Evolutionary conservation across 2,888 invertebrate species (phyloP), one percentile per base, ranked within the genome.

Genomic region (Tortrix viridana): DNA sequence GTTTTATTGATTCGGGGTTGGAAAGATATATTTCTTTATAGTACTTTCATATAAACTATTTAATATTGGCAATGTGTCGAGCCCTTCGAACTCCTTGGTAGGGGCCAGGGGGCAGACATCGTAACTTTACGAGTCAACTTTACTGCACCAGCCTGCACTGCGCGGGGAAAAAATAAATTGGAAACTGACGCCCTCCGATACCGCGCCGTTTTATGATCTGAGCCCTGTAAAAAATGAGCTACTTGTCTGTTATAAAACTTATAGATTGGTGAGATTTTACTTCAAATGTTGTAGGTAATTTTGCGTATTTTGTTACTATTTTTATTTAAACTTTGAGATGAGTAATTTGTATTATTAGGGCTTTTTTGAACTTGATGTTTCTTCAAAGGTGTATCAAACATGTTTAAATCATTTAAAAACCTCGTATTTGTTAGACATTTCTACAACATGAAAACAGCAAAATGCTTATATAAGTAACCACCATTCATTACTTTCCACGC

Each of bases 141-240:
- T 85, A 88, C 85, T 89, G 89, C 88, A 90, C 70, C 80, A 75
- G 81, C 82, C 83, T 88, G 89, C 89, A 89, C 72, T 79, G 77
- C 49, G 79, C 78, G 85, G 89, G 88, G 87, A 88, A 89, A 90
- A 90, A 90, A 91, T 89, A 91, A 90, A 91, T 91, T 89, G 89
- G 87, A 84, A 82, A 81, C 80, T 79, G 84, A 84, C 86, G 83
- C 89, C 89, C 90, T 83, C 79, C 76, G 73, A 74, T 72, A 82
- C 74, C 71, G 73, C 68, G 74, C 74, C 74, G 74, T 77, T 86
- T 86, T 87, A 85, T 77, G 84, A 82, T 58, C 52, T 52, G 6
- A 22, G 20, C 6, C 16, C 26, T 57, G 48, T 63, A 63, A 58
- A 58, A 57, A 63, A 48, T 63, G 62, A 32, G 57, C 62, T 56